These are phyloP conservation scores for Caenorhabditis sp. DNA, from an alignment of 2,888 invertebrate genomes.

Conservation along the genomic window DNA sequence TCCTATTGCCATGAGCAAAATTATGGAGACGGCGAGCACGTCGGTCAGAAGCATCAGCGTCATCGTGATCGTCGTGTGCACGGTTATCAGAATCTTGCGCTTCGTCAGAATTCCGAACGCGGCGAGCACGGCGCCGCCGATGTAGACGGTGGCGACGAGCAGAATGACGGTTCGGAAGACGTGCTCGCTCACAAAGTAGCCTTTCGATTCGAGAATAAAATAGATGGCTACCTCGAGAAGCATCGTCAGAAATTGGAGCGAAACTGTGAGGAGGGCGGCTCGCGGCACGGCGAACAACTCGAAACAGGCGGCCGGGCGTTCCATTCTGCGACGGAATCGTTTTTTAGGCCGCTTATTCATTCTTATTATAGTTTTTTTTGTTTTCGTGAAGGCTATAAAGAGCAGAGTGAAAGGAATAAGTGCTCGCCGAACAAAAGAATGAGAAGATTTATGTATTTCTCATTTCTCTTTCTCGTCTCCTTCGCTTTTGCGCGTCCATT, in stretches of 20 bases:
- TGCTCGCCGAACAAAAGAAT: too few relatives aligned
- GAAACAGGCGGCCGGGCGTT: constrained; percentile 50
- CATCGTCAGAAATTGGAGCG: constrained; percentile 55
- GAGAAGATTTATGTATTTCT: too few relatives aligned
- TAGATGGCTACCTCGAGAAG: constrained; percentile 62
- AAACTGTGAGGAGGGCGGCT: constrained; percentile 48
- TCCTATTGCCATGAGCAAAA: constrained; percentile 74
- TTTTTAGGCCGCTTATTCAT: too few relatives aligned
- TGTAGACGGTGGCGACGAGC: constrained; percentile 52
- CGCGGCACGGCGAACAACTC: constrained; percentile 37
- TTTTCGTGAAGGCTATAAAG: not conserved
- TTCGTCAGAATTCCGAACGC: constrained; percentile 52
- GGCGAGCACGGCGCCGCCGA: constrained; percentile 50
- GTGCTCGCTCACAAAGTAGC: constrained; percentile 64
- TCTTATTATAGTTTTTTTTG: not conserved
- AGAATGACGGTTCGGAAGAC: constrained; percentile 66
- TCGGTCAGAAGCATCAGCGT: constrained; percentile 75
- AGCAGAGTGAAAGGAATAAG: too few relatives aligned
- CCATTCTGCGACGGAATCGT: not conserved
- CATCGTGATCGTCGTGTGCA: constrained; percentile 69
- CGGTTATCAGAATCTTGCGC: constrained; percentile 59
- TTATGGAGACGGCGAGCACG: constrained; percentile 71
- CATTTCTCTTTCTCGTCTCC: too few relatives aligned
- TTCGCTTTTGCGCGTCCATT: too few relatives aligned
- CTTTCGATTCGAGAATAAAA: constrained; percentile 63